These are phyloP conservation scores for Perizoma affinitatum DNA, from an alignment of 2,888 invertebrate genomes.

Conservation along the genomic window DNA sequence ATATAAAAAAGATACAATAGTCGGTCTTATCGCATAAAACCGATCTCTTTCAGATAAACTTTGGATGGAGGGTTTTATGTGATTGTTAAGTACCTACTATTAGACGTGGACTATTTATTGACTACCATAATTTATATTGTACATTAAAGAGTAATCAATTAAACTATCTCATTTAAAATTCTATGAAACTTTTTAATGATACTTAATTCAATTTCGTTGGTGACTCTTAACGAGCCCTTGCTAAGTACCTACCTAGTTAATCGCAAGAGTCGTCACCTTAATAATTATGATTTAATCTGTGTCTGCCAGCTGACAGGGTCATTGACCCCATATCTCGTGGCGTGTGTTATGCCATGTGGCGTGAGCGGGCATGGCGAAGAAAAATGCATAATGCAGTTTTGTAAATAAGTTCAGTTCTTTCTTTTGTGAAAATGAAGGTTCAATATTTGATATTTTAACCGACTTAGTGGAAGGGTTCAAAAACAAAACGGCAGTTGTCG, in stretches of 20 bases:
- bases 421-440: background rate
- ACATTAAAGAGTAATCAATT: no score
- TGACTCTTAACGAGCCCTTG: background rate
- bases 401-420: slow-evolving; percentile 9
- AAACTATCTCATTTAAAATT: no score
- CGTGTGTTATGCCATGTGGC: slow-evolving; percentile 16
- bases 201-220: background rate
- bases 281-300: slow-evolving; percentile 14
- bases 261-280: slow-evolving; percentile 1
- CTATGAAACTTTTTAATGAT: background rate
- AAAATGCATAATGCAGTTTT: slow-evolving; percentile 19
- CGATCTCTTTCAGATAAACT: no score
- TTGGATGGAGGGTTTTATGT: no score
- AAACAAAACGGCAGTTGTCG: no score
- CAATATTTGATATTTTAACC: no score
- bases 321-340: slow-evolving; percentile 25
- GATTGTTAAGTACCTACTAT: no score
- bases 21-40: no score
- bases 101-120: no score
- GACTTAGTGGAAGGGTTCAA: no score
- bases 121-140: no score
- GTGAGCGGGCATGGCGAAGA: slow-evolving; percentile 10
- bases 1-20: no score
- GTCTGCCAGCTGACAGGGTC: slow-evolving; percentile 31
- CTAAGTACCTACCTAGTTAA: background rate